Percentiles rank a stretch among this genome's conserved stretches.
These are phyloP conservation scores for Protobothrops mucrosquamatus DNA, from an alignment of 2,113 vertebrate species.

Conservation along the genomic window DNA sequence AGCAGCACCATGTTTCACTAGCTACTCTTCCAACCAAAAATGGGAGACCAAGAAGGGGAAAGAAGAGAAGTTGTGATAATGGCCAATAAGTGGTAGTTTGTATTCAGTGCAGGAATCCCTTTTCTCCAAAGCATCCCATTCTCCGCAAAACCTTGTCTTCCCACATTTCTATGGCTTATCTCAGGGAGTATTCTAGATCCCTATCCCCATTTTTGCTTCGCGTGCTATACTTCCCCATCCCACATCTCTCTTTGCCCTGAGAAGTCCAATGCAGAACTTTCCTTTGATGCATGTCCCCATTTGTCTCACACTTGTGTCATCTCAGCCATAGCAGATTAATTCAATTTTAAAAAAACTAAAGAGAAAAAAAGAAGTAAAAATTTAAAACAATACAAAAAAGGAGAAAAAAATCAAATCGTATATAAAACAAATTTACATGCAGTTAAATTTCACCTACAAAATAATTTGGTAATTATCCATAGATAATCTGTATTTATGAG, in stretches of 20 bases:
- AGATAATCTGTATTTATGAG: too few species aligned
- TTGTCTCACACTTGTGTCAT: too few species aligned
- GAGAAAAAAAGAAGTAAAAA: too few species aligned
- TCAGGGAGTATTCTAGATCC: not conserved
- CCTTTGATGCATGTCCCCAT: too few species aligned
- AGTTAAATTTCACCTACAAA: too few species aligned
- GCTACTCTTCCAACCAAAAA: not conserved
- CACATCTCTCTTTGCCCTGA: not conserved
- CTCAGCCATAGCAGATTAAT: too few species aligned
- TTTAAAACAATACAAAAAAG: too few species aligned
- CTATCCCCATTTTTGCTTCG: not conserved
- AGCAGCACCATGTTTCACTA: not conserved
- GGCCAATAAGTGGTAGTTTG: not conserved
- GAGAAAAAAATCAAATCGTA: too few species aligned
- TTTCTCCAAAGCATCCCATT: not conserved
- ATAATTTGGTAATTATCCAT: too few species aligned
- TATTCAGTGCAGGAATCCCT: not conserved
- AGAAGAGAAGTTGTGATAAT: not conserved
- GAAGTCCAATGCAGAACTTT: not conserved
- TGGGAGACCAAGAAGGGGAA: not conserved
- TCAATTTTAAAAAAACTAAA: too few species aligned
- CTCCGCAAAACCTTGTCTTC: not conserved
- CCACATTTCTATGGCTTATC: not conserved
- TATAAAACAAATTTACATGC: too few species aligned
- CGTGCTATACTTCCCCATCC: not conserved